phyloP scores from a whole-genome alignment of 2,888 invertebrate species.

The Gerris lacustris region DNA sequence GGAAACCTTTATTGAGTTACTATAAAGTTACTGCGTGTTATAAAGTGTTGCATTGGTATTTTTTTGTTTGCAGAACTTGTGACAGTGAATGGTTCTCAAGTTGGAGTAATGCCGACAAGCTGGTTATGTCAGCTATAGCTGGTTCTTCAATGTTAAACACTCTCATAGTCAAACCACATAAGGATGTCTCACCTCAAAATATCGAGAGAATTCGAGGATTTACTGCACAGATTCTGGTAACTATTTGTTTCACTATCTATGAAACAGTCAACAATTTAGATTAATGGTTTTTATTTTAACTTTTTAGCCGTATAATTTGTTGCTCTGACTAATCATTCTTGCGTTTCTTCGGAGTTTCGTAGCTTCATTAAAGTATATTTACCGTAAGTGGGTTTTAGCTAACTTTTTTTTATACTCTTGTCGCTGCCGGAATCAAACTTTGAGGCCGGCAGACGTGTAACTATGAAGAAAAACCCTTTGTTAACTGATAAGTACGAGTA shows the following conservation, averaged over 20 bases:
- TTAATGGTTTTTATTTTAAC: neutral
- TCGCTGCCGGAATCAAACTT: no score
- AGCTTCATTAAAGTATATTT: neutral
- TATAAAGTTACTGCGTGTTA: no score
- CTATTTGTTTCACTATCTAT: neutral
- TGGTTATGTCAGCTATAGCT: constrained; percentile 59
- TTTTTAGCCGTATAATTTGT: neutral
- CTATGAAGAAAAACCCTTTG: no score
- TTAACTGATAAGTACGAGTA: no score
- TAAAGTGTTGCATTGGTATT: no score
- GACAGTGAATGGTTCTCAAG: constrained; percentile 44
- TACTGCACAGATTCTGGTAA: constrained; percentile 60
- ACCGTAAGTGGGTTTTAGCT: no score
- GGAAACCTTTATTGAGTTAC: no score
- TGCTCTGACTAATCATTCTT: neutral
- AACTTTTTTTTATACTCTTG: no score
- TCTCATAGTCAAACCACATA: constrained; percentile 52
- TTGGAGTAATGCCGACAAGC: constrained; percentile 59
- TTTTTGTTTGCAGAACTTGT: constrained; percentile 24
- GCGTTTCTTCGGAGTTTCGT: neutral
- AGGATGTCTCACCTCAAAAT: constrained; percentile 67
- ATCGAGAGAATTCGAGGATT: constrained; percentile 79
- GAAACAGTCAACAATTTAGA: neutral
- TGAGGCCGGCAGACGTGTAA: no score
- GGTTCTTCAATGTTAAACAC: constrained; percentile 51